Evolutionary conservation across 2,888 invertebrate genomes (phyloP).

Genomic region (Ichneumoninae sp.): DNA sequence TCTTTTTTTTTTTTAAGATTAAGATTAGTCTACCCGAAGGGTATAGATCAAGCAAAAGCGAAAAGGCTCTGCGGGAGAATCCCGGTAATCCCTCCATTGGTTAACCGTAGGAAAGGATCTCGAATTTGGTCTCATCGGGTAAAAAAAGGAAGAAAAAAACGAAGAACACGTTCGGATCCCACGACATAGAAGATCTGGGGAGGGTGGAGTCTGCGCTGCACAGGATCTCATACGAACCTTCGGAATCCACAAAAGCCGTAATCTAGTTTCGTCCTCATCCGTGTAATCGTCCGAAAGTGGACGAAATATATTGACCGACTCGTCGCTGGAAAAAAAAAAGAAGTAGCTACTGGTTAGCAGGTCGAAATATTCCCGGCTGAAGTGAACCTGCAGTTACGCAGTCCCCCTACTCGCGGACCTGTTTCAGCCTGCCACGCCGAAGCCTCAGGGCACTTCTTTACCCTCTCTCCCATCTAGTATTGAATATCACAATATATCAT

Average conservation of each 20-base stretch:
- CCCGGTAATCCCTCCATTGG: slow-evolving; percentile 53
- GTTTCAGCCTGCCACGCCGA: slow-evolving; percentile 34
- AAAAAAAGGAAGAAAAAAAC: background rate
- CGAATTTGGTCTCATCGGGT: slow-evolving; percentile 41
- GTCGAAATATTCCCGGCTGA: slow-evolving; percentile 27
- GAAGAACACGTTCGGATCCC: slow-evolving; percentile 24
- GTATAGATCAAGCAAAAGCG: slow-evolving; percentile 5
- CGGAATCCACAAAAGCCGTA: slow-evolving; percentile 38
- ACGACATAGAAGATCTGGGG: slow-evolving; percentile 9
- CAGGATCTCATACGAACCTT: slow-evolving; percentile 2
- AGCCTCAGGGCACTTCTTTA: slow-evolving; percentile 67
- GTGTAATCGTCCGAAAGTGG: slow-evolving; percentile 53
- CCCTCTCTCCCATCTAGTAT: slow-evolving; percentile 69
- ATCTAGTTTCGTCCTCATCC: slow-evolving; percentile 41
- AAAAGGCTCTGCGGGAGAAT: slow-evolving; percentile 34
- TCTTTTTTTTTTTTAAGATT: slow-evolving; percentile 31
- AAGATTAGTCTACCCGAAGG: slow-evolving; percentile 47
- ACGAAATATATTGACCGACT: slow-evolving; percentile 44
- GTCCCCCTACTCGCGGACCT: slow-evolving; percentile 32
- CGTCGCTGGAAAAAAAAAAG: slow-evolving; percentile 15
- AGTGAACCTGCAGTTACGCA: slow-evolving; percentile 13
- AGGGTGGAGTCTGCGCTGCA: background rate
- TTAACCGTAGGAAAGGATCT: slow-evolving; percentile 59
- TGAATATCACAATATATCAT: slow-evolving; percentile 77
- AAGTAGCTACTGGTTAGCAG: slow-evolving; percentile 37